These are phyloP conservation scores for Tinamus major DNA, from an alignment of 2,797 vertebrate species.

Conservation along the genomic window DNA sequence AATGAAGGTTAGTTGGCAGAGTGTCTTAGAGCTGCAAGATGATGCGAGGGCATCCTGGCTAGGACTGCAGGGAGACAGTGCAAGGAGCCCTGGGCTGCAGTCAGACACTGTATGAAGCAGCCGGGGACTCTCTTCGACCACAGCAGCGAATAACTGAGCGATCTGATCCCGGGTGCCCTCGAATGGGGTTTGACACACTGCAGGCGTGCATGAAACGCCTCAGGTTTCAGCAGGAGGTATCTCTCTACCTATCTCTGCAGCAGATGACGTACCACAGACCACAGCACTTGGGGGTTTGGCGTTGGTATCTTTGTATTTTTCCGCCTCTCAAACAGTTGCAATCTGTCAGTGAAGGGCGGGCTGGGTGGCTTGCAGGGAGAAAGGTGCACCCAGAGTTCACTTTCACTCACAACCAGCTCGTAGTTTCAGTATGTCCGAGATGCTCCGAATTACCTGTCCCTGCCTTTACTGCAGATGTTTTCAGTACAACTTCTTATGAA, in stretches of 20 bases:
- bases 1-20: not conserved
- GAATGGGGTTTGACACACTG: rapidly evolving
- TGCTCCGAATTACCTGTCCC: no score
- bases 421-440: rapidly evolving
- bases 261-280: conserved; percentile 23
- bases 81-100: not conserved
- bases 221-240: not conserved
- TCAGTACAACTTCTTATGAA: rapidly evolving
- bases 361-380: not conserved
- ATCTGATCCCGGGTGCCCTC: not conserved
- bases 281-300: not conserved
- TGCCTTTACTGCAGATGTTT: not conserved
- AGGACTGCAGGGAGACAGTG: not conserved
- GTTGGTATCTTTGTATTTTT: not conserved
- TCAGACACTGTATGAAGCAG: rapidly evolving
- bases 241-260: not conserved
- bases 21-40: not conserved
- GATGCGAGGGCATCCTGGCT: not conserved
- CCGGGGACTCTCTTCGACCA: rapidly evolving
- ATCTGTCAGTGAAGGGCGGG: rapidly evolving
- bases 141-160: rapidly evolving
- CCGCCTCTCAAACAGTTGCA: not conserved
- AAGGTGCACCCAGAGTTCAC: not conserved
- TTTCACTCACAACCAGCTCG: not conserved
- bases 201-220: not conserved